Evolutionary conservation across 2,888 invertebrate species (phyloP).

Genomic region (Hermaeophaga mercurialis): DNA sequence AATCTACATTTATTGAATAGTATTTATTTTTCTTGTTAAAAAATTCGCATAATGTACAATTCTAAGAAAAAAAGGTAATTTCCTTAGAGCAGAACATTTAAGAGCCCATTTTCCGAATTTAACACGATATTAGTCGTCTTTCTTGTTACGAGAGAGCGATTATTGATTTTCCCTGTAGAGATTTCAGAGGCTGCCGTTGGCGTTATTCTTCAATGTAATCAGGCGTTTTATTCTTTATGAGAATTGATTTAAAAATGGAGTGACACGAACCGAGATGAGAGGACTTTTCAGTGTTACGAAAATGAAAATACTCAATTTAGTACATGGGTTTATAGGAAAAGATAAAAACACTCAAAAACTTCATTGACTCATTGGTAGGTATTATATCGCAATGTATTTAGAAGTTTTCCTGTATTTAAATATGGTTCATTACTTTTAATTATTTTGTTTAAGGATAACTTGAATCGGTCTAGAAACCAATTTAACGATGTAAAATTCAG

Average conservation of each 20-base stretch:
- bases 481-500: no score
- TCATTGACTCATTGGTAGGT: no score
- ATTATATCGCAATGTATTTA: no score
- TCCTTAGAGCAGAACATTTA: conserved; percentile 8
- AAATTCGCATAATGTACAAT: no score
- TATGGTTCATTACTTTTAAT: no score
- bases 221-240: conserved; percentile 27
- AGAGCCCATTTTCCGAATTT: conserved; percentile 23
- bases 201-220: conserved; percentile 26
- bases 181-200: conserved; percentile 18
- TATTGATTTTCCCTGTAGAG: conserved; percentile 21
- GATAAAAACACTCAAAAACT: no score
- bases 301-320: neutral
- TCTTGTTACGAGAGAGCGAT: conserved; percentile 23
- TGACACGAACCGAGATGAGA: conserved; percentile 16
- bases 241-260: conserved; percentile 26
- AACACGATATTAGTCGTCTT: conserved; percentile 20
- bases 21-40: no score
- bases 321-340: neutral
- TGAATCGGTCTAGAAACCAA: no score
- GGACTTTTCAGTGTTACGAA: conserved; percentile 1
- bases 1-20: no score
- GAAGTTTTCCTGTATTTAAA: no score
- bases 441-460: no score
- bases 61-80: conserved; percentile 14